Base-by-base conservation (phyloP, 1,140 invertebrate genomes). In the Pseudomyrmex cubaensis region DNA sequence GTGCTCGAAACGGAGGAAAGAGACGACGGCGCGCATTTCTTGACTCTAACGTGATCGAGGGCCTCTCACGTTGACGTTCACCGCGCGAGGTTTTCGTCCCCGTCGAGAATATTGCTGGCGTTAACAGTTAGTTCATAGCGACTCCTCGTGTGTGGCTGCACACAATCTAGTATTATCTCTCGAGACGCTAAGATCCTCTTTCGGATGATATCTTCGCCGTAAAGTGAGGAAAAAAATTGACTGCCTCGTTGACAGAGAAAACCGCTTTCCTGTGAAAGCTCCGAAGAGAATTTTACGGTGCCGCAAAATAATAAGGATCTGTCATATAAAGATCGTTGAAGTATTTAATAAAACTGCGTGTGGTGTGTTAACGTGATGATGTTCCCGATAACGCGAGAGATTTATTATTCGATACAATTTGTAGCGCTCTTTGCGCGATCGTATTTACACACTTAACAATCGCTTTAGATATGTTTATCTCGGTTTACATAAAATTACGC, bases 41-140 rank as follows among this genome's bases (percentile, higher is more conserved):
- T 85, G 85, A 88, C 87, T 90, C 87, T 78, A 91, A 91, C 88
- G 87, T 92, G 91, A 92, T 92, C 84, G 90, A 92, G 90, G 25
- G 69, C 64, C 89, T 91, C 90, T 92, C 86, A 75, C 62, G 13
- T 56, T 75, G 86, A 87, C 82, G 86, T 83, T 13, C 22, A 76
- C 57, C 82, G 75, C 82, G 82, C 74, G 22, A 85, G 77, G 69
- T 54, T 86, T n/a, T 54, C 44, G 12, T 84, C 74, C 83, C 69
- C 10, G 61, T 64, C 73, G 80, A 70, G 85, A 89, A 86, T 76
- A 83, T 85, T 80, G 83, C 83, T 86, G 85, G 82, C 84, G 89
- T 86, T 88, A 91, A 92, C 87, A 89, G 87, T 90, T 86, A 52
- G 59, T 80, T 59, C 59, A 59, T 13, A 72, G 44, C 46, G 12